A percentile compares a stretch with the other conserved stretches of the same genome.
phyloP scores from a whole-genome alignment of 2,113 vertebrate species.

The Silurus meridionalis region DNA sequence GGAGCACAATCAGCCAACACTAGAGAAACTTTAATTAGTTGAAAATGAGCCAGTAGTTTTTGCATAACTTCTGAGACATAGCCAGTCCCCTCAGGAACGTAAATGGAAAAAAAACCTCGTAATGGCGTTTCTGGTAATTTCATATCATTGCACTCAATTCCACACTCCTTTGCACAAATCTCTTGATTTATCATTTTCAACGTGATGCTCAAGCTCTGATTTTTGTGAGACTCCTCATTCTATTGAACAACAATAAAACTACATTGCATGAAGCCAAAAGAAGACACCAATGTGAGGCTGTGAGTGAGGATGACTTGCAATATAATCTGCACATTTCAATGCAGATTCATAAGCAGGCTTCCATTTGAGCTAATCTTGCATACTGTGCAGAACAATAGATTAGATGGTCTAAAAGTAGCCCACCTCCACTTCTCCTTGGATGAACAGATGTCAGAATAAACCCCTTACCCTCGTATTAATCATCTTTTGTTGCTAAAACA shows the following conservation, averaged over 20 bases:
- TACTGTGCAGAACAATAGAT: neutral
- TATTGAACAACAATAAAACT: neutral
- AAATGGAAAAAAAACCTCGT: neutral
- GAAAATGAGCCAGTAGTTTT: slow-evolving; percentile 30
- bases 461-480: neutral
- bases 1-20: slow-evolving; percentile 19
- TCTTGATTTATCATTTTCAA: neutral
- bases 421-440: neutral
- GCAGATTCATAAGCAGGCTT: neutral
- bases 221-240: neutral
- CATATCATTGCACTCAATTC: neutral
- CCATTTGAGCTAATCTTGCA: slow-evolving; percentile 1
- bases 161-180: slow-evolving; percentile 2
- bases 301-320: slow-evolving; percentile 5
- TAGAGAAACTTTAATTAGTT: slow-evolving; percentile 25
- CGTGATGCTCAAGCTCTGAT: neutral
- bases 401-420: neutral
- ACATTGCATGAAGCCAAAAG: neutral
- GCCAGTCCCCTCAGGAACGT: slow-evolving; percentile 4
- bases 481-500: neutral
- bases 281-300: neutral
- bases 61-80: slow-evolving; percentile 7
- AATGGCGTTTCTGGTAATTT: neutral
- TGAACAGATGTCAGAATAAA: neutral
- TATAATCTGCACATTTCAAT: slow-evolving; percentile 2